These are phyloP conservation scores for Brachionus koreanus DNA, from an alignment of 1,140 invertebrate species.

Conservation along the genomic window DNA sequence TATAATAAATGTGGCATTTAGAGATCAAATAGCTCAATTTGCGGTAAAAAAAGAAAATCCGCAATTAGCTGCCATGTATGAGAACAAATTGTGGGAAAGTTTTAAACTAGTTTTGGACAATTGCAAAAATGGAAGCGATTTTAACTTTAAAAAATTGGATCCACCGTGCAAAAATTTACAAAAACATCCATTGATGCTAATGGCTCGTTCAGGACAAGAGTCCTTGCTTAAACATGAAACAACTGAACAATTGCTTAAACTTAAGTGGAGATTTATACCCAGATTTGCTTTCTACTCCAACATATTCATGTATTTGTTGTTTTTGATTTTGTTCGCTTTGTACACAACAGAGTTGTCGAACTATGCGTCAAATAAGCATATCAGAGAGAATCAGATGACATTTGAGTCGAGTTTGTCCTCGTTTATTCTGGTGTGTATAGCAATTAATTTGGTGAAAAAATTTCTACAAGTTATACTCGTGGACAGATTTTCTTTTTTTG, in stretches of 20 bases:
- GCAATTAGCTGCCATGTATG: conserved; percentile 26
- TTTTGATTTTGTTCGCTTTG: conserved; percentile 20
- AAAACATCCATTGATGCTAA: conserved; percentile 38
- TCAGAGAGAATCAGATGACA: neutral
- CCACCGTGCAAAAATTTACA: neutral
- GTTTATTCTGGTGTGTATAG: neutral
- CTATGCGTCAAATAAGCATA: neutral
- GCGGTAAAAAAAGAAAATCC: conserved; percentile 26
- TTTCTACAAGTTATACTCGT: neutral
- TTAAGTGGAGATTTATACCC: conserved; percentile 38
- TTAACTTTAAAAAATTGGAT: conserved; percentile 32
- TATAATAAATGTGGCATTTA: neutral
- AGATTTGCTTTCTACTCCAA: conserved; percentile 35
- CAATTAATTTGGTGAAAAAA: conserved; percentile 21
- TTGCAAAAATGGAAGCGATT: neutral
- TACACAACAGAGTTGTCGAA: conserved; percentile 13
- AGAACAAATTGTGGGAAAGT: conserved; percentile 34
- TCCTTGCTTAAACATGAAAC: conserved; percentile 40
- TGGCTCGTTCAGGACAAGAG: conserved; percentile 36
- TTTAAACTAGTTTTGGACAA: conserved; percentile 30
- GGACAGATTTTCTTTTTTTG: conserved; percentile 40
- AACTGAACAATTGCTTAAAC: conserved; percentile 7
- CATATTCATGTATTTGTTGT: conserved; percentile 20
- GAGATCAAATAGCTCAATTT: neutral
- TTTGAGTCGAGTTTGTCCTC: conserved; percentile 16